A percentile compares a stretch with the other conserved stretches of the same genome.
Evolutionary conservation across 2,113 vertebrate species (phyloP).

Genomic region (Toxotes jaculatrix): DNA sequence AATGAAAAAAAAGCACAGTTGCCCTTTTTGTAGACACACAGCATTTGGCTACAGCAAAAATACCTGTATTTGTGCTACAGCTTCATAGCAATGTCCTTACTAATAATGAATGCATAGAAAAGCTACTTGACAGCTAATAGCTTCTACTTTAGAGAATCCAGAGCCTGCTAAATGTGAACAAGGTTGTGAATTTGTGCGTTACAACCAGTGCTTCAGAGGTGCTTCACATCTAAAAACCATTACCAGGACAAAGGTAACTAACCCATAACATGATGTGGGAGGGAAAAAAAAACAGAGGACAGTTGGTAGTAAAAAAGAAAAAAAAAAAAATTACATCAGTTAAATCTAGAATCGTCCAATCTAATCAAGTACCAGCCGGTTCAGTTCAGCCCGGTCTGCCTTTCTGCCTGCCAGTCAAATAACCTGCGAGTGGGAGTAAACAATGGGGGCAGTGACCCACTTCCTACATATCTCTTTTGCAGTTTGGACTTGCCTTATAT

Average conservation of each 20-base stretch:
- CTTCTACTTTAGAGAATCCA: background rate
- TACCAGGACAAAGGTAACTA: slow-evolving; percentile 17
- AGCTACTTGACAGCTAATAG: background rate
- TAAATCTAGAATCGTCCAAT: background rate
- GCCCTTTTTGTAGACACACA: background rate
- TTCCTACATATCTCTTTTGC: background rate
- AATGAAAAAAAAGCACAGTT: background rate
- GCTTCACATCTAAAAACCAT: slow-evolving; percentile 26
- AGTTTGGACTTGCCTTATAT: background rate
- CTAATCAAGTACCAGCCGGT: slow-evolving; percentile 1
- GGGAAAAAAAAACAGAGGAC: background rate
- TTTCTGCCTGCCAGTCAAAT: slow-evolving; percentile 33
- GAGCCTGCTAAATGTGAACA: background rate
- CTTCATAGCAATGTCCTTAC: background rate
- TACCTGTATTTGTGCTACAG: background rate
- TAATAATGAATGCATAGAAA: slow-evolving; percentile 3
- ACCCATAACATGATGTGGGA: slow-evolving; percentile 6
- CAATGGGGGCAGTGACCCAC: background rate
- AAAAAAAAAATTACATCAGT: background rate
- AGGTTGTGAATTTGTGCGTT: background rate
- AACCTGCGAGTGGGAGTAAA: slow-evolving; percentile 1
- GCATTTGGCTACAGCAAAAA: background rate
- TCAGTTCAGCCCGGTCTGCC: background rate
- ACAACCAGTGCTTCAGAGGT: background rate
- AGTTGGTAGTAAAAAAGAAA: slow-evolving; percentile 3